These are phyloP conservation scores for Monopis laevigella DNA, from an alignment of 2,888 invertebrate species.

Conservation along the genomic window DNA sequence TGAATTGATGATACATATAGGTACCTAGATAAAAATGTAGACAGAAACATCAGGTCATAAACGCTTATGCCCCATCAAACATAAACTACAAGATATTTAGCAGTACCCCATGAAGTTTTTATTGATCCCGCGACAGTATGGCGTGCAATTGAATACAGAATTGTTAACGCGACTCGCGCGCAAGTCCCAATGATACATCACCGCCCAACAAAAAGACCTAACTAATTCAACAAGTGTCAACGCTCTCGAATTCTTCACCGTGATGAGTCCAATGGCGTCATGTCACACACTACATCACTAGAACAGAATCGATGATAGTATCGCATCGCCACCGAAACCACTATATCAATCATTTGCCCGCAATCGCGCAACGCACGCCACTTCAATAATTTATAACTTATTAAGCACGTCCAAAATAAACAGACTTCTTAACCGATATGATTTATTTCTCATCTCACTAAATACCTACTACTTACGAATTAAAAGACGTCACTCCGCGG, in stretches of 20 bases:
- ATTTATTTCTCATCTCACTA: constrained; percentile 61
- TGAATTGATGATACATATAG: no score
- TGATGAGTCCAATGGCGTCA: neutral
- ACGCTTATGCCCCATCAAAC: no score
- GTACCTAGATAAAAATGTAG: no score
- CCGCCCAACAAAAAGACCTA: constrained; percentile 36
- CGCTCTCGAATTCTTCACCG: constrained; percentile 30
- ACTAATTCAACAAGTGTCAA: constrained; percentile 35
- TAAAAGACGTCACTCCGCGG: constrained; percentile 4
- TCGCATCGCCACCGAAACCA: constrained; percentile 43
- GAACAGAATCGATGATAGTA: constrained; percentile 35
- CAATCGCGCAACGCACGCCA: constrained; percentile 57
- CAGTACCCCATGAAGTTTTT: no score
- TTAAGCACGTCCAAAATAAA: constrained; percentile 65
- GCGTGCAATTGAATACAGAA: no score
- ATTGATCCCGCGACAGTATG: no score
- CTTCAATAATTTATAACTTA: constrained; percentile 67
- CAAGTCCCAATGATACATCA: neutral
- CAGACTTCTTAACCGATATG: constrained; percentile 56
- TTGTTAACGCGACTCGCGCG: neutral
- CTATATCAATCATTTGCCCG: constrained; percentile 61
- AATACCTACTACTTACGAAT: no score
- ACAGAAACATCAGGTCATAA: no score
- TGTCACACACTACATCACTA: neutral
- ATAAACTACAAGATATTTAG: no score